Evolutionary conservation across 1,140 invertebrate species (phyloP), one percentile per base, ranked within the genome.

Genomic region (Zaprionus ghesquierei): DNA sequence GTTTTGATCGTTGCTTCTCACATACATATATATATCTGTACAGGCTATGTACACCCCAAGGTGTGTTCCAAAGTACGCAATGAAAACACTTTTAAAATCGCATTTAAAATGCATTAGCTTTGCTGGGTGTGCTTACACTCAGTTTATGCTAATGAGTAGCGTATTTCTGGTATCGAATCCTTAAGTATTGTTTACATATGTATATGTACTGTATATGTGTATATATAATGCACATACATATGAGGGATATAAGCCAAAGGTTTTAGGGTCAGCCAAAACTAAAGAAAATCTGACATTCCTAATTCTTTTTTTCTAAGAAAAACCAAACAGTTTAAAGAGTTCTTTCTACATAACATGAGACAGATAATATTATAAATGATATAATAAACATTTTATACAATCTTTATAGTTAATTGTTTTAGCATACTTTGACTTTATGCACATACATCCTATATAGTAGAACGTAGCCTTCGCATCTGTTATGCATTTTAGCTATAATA

Each of bases 1-100:
- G 81, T 86, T 81, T 69, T 85, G 81, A 69, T 85, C 66, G 49
- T 31, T 56, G 64, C 59, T 85, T 86, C 81, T 63, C 15, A 22
- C 15, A 20, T n/a, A n/a, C 50, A 25, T 29, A 58, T 51, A 44
- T 13, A 31, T 31, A 56, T 23, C 31, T 22, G n/a, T 23, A 63
- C 53, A 61, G 13, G 38, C 10, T n/a, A 51, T 25, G 23, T 27
- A 13, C 22, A 1, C 12, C 27, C 2, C 49, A 51, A 51, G 49
- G 49, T 51, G 49, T 27, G 49, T 51, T 51, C 5, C 22, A 51
- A 22, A 23, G 49, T 25, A 51, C 49, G 20, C 25, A 51, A 51
- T 27, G 23, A 44, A 63, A 63, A 38, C 29, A 62, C 9, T 46
- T 69, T 58, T 31, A 44, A 35, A n/a, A 31, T 49, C 64, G 29